Evolutionary conservation across 2,888 invertebrate genomes (phyloP).

Genomic region (Rhynchonema sp.): DNA sequence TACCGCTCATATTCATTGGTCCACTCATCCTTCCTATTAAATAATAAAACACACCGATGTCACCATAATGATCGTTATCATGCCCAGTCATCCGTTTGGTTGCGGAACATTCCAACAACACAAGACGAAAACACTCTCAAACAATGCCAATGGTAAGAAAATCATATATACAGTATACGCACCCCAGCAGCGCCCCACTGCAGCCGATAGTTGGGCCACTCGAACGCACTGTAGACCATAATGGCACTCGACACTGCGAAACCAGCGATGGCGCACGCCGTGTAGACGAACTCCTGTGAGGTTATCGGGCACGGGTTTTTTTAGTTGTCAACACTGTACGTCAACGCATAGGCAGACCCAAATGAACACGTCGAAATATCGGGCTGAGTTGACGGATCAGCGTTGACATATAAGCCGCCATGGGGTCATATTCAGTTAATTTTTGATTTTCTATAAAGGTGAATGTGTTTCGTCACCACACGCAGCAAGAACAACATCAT

Average conservation of each 20-base stretch:
- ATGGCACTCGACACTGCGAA: not conserved
- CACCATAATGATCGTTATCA: not conserved
- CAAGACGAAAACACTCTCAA: too few relatives aligned
- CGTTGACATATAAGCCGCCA: too few relatives aligned
- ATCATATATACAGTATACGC: not conserved
- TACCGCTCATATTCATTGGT: not conserved
- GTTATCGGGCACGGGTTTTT: not conserved
- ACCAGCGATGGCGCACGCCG: not conserved
- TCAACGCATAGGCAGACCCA: too few relatives aligned
- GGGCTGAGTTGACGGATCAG: too few relatives aligned
- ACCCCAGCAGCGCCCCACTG: not conserved
- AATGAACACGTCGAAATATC: too few relatives aligned
- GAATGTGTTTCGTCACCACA: too few relatives aligned
- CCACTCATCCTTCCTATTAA: too few relatives aligned
- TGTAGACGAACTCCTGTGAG: not conserved
- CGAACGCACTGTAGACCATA: not conserved
- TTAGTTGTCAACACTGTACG: too few relatives aligned
- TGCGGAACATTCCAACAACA: not conserved
- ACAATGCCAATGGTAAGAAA: too few relatives aligned
- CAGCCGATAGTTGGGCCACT: not conserved
- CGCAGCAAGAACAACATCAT: too few relatives aligned
- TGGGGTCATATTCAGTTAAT: too few relatives aligned
- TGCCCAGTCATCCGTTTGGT: not conserved
- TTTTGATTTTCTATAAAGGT: too few relatives aligned
- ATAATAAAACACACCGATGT: not conserved